Evolutionary conservation across 1,140 invertebrate genomes (phyloP).

Genomic region (Chlorops oryzae): DNA sequence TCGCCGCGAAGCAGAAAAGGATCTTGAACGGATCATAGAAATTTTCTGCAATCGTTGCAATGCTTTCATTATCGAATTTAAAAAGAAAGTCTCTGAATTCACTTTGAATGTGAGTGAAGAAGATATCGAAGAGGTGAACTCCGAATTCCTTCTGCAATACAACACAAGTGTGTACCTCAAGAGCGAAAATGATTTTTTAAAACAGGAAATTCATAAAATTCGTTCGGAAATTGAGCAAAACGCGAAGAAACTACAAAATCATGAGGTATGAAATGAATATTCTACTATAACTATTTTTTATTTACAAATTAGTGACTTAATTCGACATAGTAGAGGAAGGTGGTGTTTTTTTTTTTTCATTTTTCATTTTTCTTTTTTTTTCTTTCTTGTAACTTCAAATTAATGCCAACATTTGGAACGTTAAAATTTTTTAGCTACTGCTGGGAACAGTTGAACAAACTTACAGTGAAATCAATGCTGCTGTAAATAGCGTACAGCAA

Average conservation of each 20-base stretch:
- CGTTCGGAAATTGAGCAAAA: slow-evolving; percentile 26
- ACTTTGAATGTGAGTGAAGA: slow-evolving; percentile 23
- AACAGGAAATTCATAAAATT: slow-evolving; percentile 32
- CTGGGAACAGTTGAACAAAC: slow-evolving; percentile 35
- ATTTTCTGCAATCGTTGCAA: slow-evolving; percentile 25
- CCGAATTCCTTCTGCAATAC: slow-evolving; percentile 35
- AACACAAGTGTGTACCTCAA: slow-evolving; percentile 31
- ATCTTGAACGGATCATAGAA: slow-evolving; percentile 24
- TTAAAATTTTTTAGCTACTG: slow-evolving; percentile 15
- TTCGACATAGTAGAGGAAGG: background rate
- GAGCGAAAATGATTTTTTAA: slow-evolving; percentile 30
- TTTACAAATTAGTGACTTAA: background rate
- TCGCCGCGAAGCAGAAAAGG: slow-evolving; percentile 21
- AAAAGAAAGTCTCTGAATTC: slow-evolving; percentile 32
- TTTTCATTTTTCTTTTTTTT: background rate
- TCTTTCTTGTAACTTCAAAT: no score
- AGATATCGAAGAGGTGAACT: slow-evolving; percentile 31
- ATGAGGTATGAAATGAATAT: slow-evolving; percentile 19
- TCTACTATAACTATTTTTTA: slow-evolving; percentile 1
- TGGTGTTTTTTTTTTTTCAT: background rate
- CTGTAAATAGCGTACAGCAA: slow-evolving; percentile 35
- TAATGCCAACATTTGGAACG: no score
- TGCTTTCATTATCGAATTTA: slow-evolving; percentile 29
- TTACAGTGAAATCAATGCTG: slow-evolving; percentile 32
- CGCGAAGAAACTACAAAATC: slow-evolving; percentile 28